Evolutionary conservation across 2,888 invertebrate species (phyloP), one percentile per base, ranked within the genome.

Genomic region (Melanostoma mellinum): DNA sequence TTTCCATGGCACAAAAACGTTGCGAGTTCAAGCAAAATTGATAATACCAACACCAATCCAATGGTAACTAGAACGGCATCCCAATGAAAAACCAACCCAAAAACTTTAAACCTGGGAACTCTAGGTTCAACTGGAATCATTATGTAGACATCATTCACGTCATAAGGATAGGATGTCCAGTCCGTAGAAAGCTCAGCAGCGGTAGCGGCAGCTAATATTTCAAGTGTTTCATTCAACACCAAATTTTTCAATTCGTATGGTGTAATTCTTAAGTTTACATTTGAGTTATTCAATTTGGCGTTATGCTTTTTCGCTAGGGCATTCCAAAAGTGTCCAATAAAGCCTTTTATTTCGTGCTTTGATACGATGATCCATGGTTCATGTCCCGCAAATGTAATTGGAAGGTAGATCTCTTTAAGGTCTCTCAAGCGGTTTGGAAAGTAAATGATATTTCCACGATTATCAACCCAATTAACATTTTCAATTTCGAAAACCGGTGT

Each of bases 291-390:
- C 2, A 89, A 52, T 0, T 3, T 69, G 6, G 86, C 88, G 10
- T 90, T 90, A 58, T 85, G 87, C 40, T 87, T 88, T 5, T 85
- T 76, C 5, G 87, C 86, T 60, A 90, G 88, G 9, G 72, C 86
- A 0, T 30, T 38, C 55, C 89, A 84, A 3, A 89, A 87, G 42
- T 90, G 88, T 0, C 89, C 89, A 2, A 87, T 78, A 3, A 86
- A 86, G 1, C 90, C 90, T 0, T 85, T 86, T 4, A 88, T 80
- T 0, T 86, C 50, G 2, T 8, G 20, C 3, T 56, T 9, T 2
- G n/a, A 38, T 9, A 42, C 3, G 0, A 60, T 60, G 0, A 8
- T 0, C 6, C 1, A 3, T 2, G 33, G 33, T 6, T 32, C 42
- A 3, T 0, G 1, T 9, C 38, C 56, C 30, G 20, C 30, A 0